Conservation (phyloP, 2,888 invertebrate genomes). For the Listrodromus nycthemerus region DNA sequence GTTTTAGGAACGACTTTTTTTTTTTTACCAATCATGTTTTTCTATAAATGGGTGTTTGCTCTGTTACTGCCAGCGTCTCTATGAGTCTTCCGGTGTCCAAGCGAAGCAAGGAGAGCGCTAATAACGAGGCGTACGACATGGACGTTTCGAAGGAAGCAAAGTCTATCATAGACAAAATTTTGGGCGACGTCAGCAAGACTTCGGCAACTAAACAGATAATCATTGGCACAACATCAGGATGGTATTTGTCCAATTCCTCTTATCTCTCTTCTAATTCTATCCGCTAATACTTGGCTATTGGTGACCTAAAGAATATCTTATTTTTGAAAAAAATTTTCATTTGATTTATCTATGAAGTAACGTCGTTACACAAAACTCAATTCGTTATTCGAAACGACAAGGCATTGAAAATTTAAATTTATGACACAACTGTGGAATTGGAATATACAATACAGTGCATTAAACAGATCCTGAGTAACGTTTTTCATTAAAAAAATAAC, state of each 20-base stretch:
- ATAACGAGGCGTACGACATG: slow-evolving; percentile 83
- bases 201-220: slow-evolving; percentile 95
- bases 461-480: too few relatives aligned
- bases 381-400: too few relatives aligned
- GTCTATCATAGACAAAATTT: slow-evolving; percentile 89
- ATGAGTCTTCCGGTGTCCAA: slow-evolving; percentile 81
- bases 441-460: too few relatives aligned
- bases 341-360: too few relatives aligned
- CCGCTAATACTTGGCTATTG: neutral
- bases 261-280: neutral
- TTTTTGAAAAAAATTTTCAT: too few relatives aligned
- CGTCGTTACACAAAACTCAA: too few relatives aligned
- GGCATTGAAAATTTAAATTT: too few relatives aligned
- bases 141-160: slow-evolving; percentile 88
- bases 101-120: slow-evolving; percentile 77
- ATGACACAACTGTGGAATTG: too few relatives aligned
- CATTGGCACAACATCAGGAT: slow-evolving; percentile 95
- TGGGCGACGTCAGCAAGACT: slow-evolving; percentile 93
- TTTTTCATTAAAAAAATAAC: too few relatives aligned
- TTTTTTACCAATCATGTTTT: neutral
- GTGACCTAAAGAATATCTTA: neutral
- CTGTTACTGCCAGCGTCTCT: slow-evolving; percentile 57
- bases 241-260: slow-evolving; percentile 86
- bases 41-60: slow-evolving; percentile 6
- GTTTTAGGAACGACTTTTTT: neutral